Conservation (phyloP, 2,888 invertebrate species). For the Nemotelus pantherinus region DNA sequence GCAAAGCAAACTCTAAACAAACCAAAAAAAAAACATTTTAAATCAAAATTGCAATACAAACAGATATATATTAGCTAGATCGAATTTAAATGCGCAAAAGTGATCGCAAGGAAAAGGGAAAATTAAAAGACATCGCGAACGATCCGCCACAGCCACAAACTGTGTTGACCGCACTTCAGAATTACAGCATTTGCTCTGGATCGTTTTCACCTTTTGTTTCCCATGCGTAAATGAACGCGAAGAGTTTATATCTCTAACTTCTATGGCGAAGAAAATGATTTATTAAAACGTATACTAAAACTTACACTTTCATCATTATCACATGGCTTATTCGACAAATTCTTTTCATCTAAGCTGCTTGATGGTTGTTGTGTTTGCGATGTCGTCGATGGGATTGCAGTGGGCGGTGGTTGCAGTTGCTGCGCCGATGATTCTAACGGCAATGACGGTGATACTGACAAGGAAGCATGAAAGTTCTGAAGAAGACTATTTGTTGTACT, state of each 20-base stretch:
- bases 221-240: not conserved
- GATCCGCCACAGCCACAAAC: slow-evolving; percentile 41
- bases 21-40: no score
- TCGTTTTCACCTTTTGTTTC: not conserved
- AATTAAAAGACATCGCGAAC: slow-evolving; percentile 8
- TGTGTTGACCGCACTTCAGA: slow-evolving; percentile 5
- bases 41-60: no score
- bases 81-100: not conserved
- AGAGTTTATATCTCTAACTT: not conserved
- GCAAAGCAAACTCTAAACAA: no score
- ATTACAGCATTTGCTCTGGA: slow-evolving; percentile 8
- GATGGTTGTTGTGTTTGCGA: slow-evolving; percentile 29
- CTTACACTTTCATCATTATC: slow-evolving; percentile 52
- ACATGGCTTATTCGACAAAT: slow-evolving; percentile 53
- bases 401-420: slow-evolving; percentile 49
- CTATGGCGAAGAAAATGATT: not conserved
- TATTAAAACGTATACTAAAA: slow-evolving; percentile 23
- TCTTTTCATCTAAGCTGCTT: slow-evolving; percentile 56
- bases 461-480: slow-evolving; percentile 23
- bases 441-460: slow-evolving; percentile 48
- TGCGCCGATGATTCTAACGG: slow-evolving; percentile 51
- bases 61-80: not conserved
- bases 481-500: slow-evolving; percentile 35
- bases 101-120: not conserved
- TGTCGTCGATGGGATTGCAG: slow-evolving; percentile 33